These are phyloP conservation scores for Patiria pectinifera DNA, from an alignment of 53 echinoderm and acorn worm species.

Conservation along the genomic window DNA sequence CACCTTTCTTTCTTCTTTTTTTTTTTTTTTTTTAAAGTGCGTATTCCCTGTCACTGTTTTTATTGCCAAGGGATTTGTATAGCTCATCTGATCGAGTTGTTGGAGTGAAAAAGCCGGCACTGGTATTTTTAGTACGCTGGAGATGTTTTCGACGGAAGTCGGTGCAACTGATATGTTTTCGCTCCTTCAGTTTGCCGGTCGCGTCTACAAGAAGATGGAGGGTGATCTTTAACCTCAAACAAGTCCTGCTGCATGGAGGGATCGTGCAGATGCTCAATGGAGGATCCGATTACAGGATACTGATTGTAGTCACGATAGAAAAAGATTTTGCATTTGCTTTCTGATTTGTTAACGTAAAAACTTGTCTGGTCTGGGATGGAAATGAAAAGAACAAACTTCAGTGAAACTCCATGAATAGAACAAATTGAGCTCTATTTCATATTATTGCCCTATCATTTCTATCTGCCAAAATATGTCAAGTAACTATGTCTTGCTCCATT, in stretches of 20 bases:
- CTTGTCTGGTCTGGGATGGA: no score
- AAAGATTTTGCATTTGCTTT: no score
- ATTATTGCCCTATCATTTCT: no score
- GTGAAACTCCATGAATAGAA: no score
- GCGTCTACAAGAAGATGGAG: background rate
- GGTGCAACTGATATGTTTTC: conserved; percentile 52
- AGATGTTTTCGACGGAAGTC: conserved; percentile 37
- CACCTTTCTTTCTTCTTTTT: background rate
- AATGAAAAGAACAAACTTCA: no score
- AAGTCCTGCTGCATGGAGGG: background rate
- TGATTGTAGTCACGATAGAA: no score
- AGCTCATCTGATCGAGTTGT: background rate
- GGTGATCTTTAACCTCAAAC: background rate
- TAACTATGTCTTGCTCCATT: no score
- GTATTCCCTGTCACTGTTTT: background rate
- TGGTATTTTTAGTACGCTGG: conserved; percentile 20
- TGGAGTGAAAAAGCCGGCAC: background rate
- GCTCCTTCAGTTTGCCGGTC: background rate
- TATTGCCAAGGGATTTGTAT: background rate
- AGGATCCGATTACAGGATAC: background rate
- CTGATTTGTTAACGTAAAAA: no score
- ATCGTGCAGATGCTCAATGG: background rate
- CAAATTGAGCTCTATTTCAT: no score
- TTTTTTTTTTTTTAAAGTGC: no score
- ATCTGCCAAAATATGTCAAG: no score